Evolutionary conservation across 2,113 vertebrate genomes (phyloP), one percentile per base, ranked within the genome.

Genomic region (Scortum barcoo): DNA sequence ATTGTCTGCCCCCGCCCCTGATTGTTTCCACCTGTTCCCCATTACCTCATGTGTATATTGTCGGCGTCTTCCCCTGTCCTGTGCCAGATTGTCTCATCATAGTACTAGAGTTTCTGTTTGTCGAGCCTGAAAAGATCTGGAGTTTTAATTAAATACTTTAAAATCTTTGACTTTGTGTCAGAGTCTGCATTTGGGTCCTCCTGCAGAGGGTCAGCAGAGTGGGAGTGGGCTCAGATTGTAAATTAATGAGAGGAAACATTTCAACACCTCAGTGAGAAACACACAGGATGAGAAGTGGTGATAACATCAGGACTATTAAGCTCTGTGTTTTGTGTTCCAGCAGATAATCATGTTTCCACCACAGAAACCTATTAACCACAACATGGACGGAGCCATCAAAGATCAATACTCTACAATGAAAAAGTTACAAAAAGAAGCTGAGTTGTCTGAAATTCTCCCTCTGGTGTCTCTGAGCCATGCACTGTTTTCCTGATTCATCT

Each of bases 211-310:
- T 36, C 3, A 36, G 33, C 51, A 57, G 30, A 62, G 74, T 48
- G 33, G 3, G 54, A 72, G 61, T 28, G 58, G 26, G 57, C 36
- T 20, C 57, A 57, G 33, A 40, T 51, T 56, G 61, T 60, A 12
- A 62, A 30, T 48, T 80, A 63, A 42, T 51, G 65, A 70, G 30
- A 24, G 48, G 63, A 63, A 57, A 61, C 33, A 28, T 53, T 30
- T 58, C 3, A 44, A 44, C 24, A 17, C 11, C 2, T 44, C n/a
- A 17, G 3, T 44, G 62, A 65, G 40, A 44, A 58, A 58, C 54
- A 36, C 66, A 69, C 38, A 46, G 40, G 26, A 33, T 19, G 51
- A 28, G 69, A 44, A 22, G 26, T 46, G 44, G 67, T 24, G 36
- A 36, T n/a, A 48, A 7, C 42, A 42, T 24, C 16, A 22, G 12